These are phyloP conservation scores for Drosophila melanocephala DNA, from an alignment of 2,888 invertebrate species.

Conservation along the genomic window DNA sequence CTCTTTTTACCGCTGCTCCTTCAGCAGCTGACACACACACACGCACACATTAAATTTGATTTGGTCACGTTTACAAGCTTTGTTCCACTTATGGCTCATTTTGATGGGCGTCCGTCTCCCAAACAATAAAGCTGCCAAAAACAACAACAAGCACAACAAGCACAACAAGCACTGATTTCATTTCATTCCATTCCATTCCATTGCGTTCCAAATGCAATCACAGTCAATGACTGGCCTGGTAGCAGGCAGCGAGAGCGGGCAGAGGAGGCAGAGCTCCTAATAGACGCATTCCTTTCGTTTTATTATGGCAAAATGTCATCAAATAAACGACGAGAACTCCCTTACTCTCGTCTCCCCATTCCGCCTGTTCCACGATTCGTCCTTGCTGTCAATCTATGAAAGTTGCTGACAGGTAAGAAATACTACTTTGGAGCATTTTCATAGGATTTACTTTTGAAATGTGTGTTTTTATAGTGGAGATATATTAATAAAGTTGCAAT, in stretches of 20 bases:
- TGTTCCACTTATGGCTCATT: constrained; percentile 85
- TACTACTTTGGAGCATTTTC: neutral
- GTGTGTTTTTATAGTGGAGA: neutral
- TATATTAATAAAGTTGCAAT: neutral
- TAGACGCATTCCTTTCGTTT: constrained; percentile 2
- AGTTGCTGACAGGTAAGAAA: constrained; percentile 1
- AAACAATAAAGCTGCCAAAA: constrained; percentile 40
- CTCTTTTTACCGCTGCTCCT: constrained; percentile 11
- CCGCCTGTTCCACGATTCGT: neutral
- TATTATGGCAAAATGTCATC: neutral
- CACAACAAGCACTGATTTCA: constrained; percentile 5
- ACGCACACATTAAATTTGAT: constrained; percentile 82
- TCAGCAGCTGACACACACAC: constrained; percentile 6
- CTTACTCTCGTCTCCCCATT: neutral
- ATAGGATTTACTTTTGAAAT: neutral
- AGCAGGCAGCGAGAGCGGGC: fast-evolving
- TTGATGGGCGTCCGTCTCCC: constrained; percentile 48
- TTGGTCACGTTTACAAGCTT: constrained; percentile 85
- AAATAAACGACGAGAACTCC: neutral
- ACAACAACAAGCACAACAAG: constrained; percentile 3
- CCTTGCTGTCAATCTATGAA: neutral
- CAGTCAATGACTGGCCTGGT: constrained; percentile 31
- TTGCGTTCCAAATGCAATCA: constrained; percentile 67
- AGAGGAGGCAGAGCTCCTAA: neutral
- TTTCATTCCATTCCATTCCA: constrained; percentile 15